Conservation (phyloP, 1,140 invertebrate species). For the Euwallacea similis region DNA sequence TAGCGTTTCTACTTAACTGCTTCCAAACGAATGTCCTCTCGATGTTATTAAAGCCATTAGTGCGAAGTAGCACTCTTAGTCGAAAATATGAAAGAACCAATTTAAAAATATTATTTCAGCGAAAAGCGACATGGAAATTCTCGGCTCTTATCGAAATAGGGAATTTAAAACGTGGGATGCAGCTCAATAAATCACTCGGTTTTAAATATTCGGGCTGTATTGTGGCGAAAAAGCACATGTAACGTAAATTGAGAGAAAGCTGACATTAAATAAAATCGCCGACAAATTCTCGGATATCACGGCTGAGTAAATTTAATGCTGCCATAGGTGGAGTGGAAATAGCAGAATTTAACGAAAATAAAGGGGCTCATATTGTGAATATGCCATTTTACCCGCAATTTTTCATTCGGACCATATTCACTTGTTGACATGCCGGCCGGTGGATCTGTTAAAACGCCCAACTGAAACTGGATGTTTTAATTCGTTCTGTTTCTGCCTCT, state of each 20-base stretch:
- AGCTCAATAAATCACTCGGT: constrained; percentile 5
- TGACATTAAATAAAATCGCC: constrained; percentile 8
- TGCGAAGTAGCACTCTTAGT: neutral
- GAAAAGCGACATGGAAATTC: constrained; percentile 5
- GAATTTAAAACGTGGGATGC: neutral
- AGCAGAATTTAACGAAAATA: neutral
- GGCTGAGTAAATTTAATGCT: constrained; percentile 8
- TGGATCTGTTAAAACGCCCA: too few species aligned
- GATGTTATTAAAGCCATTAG: neutral
- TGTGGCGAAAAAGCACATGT: constrained; percentile 13
- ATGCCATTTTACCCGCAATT: neutral
- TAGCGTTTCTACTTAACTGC: too few species aligned
- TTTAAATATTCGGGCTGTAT: constrained; percentile 13
- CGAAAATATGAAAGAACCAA: neutral
- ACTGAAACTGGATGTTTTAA: too few species aligned
- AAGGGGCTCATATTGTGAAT: constrained; percentile 4
- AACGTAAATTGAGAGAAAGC: constrained; percentile 13
- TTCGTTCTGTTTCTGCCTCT: too few species aligned
- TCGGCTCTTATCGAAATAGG: neutral
- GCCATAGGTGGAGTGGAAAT: constrained; percentile 5
- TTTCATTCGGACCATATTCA: neutral
- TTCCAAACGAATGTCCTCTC: too few species aligned
- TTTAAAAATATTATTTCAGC: constrained; percentile 7
- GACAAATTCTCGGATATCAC: constrained; percentile 11
- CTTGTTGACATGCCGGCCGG: too few species aligned